Evolutionary conservation across 2,888 invertebrate species (phyloP), one percentile per base, ranked within the genome.

Genomic region (Lithophane ornitopus): DNA sequence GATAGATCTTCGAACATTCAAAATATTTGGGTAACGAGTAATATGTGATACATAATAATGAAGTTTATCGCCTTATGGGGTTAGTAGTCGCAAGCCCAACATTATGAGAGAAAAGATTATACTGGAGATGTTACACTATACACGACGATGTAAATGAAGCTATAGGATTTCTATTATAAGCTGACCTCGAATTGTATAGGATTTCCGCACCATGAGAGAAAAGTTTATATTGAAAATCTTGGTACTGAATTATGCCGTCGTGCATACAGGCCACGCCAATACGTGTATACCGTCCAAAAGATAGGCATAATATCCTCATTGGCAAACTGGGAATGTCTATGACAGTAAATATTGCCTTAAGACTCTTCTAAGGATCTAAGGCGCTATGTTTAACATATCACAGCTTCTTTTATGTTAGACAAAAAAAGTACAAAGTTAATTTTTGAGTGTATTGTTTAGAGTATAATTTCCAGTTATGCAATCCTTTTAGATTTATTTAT

Each of bases 401-500:
- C 56, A 62, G 68, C 58, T 54, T 75, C 26, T 70, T 59, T 44
- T 67, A 58, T 49, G 46, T 72, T 80, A 54, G 69, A 61, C 44
- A 70, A 76, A 67, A 59, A 34, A 81, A 92, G 91, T 93, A 92
- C 91, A 92, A 92, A 91, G 78, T 84, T 83, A 76, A 87, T 90
- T 87, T 86, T 81, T 61, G 80, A 82, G 85, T 86, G 44, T 82
- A 82, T 80, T 87, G 76, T 89, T 87, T 87, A 83, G 76, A 77
- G 41, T 80, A 74, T 80, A 84, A 84, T 84, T 85, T 89, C 80
- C 76, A 89, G 86, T 85, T 81, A 88, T 90, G 84, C 85, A 89
- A 89, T 86, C 89, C 89, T 93, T 92, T 92, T 91, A 90, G 89
- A 90, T 78, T 81, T 87, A 90, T 92, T 92, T 90, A 92, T 90